These are phyloP conservation scores for Meloidogyne exigua DNA, from an alignment of 1,140 invertebrate genomes.

Conservation along the genomic window DNA sequence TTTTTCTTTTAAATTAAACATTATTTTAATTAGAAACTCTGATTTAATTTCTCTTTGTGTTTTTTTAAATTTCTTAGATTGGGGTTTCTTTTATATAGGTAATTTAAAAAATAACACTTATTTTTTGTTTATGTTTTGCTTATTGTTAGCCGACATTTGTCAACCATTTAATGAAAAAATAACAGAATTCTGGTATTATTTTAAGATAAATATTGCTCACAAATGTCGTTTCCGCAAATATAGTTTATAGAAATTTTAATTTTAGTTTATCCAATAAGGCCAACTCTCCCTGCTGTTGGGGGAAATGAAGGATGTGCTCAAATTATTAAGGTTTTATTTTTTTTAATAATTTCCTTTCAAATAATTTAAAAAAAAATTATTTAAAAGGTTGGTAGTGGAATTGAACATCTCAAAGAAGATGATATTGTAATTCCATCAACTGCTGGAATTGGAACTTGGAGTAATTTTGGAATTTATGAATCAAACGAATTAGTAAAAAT, in stretches of 20 bases:
- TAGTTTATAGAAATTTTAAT: not conserved
- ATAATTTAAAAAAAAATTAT: no score
- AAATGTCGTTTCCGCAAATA: no score
- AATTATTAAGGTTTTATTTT: slow-evolving; percentile 23
- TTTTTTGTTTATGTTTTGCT: no score
- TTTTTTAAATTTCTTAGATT: no score
- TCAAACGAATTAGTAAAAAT: slow-evolving; percentile 41
- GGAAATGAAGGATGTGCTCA: slow-evolving; percentile 54
- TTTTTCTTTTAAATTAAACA: not conserved
- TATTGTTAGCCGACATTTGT: no score
- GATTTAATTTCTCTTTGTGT: no score
- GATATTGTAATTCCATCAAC: slow-evolving; percentile 55
- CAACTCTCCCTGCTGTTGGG: slow-evolving; percentile 55
- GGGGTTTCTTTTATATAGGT: no score
- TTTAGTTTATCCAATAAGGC: slow-evolving; percentile 61
- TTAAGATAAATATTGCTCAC: no score
- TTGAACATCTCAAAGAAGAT: slow-evolving; percentile 42
- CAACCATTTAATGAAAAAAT: no score
- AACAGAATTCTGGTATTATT: no score
- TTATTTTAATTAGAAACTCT: not conserved
- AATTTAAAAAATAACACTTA: no score
- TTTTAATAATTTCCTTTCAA: no score
- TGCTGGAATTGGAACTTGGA: slow-evolving; percentile 58
- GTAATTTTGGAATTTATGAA: slow-evolving; percentile 44
- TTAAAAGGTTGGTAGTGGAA: slow-evolving; percentile 53